Conservation (phyloP, 2,113 vertebrate genomes). For the Pica pica region DNA sequence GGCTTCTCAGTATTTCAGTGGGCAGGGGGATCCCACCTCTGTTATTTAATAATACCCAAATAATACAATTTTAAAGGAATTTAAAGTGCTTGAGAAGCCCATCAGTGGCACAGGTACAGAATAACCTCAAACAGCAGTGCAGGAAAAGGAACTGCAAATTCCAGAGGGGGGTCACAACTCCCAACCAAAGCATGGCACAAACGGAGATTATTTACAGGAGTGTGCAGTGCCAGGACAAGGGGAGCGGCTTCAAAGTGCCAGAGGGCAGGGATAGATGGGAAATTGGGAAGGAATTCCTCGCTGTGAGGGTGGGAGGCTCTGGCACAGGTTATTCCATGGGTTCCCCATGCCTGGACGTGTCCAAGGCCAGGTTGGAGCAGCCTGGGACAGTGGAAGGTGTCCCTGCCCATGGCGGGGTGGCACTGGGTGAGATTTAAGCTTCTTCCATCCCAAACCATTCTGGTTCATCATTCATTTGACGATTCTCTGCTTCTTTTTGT, state of each 20-base stretch:
- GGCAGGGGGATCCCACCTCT: neutral
- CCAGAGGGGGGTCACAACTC: neutral
- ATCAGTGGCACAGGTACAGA: fast-evolving
- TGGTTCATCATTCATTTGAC: no score
- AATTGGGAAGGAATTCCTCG: neutral
- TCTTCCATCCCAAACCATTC: neutral
- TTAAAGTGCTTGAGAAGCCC: neutral
- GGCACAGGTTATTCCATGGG: neutral
- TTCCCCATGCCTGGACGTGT: neutral
- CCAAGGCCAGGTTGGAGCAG: neutral
- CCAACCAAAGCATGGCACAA: neutral
- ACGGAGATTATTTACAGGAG: fast-evolving
- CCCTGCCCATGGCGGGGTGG: neutral
- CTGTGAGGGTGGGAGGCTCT: neutral
- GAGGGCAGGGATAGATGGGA: fast-evolving
- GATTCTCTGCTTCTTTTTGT: neutral
- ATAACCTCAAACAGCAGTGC: fast-evolving
- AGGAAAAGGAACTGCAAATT: neutral
- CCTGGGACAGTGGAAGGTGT: neutral
- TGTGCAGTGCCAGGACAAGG: neutral
- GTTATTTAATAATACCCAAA: neutral
- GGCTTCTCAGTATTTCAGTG: neutral
- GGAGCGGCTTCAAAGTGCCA: fast-evolving
- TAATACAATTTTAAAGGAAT: neutral
- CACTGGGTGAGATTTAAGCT: fast-evolving